Evolutionary conservation across 2,888 invertebrate species (phyloP), one percentile per base, ranked within the genome.

Genomic region (Drosophila limbata): DNA sequence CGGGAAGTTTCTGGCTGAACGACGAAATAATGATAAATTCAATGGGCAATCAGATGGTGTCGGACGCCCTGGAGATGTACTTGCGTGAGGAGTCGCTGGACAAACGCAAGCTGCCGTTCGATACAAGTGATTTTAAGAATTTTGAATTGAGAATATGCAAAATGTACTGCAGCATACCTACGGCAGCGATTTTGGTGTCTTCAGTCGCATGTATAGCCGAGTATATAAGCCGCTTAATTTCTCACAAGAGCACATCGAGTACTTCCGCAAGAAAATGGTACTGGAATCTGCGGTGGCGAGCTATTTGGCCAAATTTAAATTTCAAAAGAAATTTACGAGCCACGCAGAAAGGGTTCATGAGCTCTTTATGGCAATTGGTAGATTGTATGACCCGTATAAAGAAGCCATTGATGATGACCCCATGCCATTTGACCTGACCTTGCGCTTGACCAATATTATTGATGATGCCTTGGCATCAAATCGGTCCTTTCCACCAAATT

Each of bases 11-110:
- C 92, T 99, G 99, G 99, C 94, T 99, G 0, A 99, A 99, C 88
- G 99, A 99, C 92, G 96, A 96, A 90, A 95, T 99, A 0, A 98
- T 99, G n/a, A n/a, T 44, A 99, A 99, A 99, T 93, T 98, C 98
- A 74, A 97, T 99, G 97, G 97, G 97, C 42, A 98, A 99, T 93
- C 93, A 94, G 45, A 93, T 93, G 55, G 97, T 97, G 88, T 93
- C 98, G 4, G 93, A 94, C 72, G 95, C 95, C 0, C 92, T 99
- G 13, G 93, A 95, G 79, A 93, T 95, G 77, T 99, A 99, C 92
- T 92, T 99, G 47, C 93, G 94, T 63, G 96, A 96, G 47, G 99
- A 99, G 91, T 96, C 96, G 85, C 81, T 94, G 81, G 98, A 99
- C 91, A 99, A 99, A 92, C 98, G 97, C 92, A 96, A 96, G 48